These are phyloP conservation scores for Cosmopolites sordidus DNA, from an alignment of 2,888 invertebrate species.

Conservation along the genomic window DNA sequence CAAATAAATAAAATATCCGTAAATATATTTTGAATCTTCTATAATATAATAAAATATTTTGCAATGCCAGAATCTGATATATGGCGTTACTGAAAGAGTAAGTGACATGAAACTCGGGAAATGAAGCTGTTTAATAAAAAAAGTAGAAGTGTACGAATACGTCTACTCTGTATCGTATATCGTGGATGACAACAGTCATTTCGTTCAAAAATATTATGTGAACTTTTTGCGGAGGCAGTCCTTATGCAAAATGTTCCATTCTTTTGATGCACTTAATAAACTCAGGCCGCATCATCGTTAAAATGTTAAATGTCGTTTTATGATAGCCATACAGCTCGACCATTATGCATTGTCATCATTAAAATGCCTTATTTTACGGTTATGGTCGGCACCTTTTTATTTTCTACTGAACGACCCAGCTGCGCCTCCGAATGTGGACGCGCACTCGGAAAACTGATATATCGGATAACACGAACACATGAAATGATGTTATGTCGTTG, in stretches of 20 bases:
- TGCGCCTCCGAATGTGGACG: conserved; percentile 13
- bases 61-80: too few relatives aligned
- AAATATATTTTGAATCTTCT: too few relatives aligned
- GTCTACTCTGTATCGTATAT: too few relatives aligned
- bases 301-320: conserved; percentile 11
- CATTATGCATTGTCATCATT: conserved; percentile 10
- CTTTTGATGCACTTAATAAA: background rate
- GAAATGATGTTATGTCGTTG: conserved; percentile 11
- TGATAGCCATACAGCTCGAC: conserved; percentile 5
- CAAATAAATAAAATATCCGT: too few relatives aligned
- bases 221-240: too few relatives aligned
- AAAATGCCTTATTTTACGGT: conserved; percentile 15
- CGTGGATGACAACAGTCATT: too few relatives aligned
- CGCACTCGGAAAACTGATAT: conserved; percentile 13
- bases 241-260: background rate
- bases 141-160: too few relatives aligned
- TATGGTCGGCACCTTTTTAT: conserved; percentile 7
- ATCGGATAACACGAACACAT: conserved; percentile 16
- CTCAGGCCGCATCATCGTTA: conserved; percentile 2
- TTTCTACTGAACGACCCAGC: conserved; percentile 10
- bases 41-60: too few relatives aligned
- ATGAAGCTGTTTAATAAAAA: too few relatives aligned
- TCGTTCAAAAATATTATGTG: too few relatives aligned
- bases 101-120: too few relatives aligned
- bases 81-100: too few relatives aligned